These are phyloP conservation scores for Megaptera novaeangliae DNA, from an alignment of 2,113 vertebrate genomes.

Conservation along the genomic window DNA sequence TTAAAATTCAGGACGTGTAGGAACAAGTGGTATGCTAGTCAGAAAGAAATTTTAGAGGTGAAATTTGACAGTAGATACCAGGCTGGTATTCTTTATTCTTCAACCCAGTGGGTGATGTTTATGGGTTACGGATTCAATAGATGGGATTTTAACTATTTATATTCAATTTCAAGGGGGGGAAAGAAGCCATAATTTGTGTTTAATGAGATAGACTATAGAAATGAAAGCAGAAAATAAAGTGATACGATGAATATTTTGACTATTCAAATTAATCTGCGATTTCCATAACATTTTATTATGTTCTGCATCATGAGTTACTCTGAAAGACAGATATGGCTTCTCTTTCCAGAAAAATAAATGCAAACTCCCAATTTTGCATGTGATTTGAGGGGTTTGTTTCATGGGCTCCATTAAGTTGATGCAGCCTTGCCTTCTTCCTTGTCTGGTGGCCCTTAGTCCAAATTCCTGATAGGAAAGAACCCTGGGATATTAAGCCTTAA, in stretches of 20 bases:
- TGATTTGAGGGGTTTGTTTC: background rate
- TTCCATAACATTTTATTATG: background rate
- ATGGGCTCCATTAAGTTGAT: background rate
- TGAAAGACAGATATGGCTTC: background rate
- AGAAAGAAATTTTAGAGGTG: slow-evolving; percentile 12
- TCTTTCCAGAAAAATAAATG: background rate
- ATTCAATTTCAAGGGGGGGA: background rate
- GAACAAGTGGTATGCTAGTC: background rate
- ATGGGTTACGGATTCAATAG: background rate
- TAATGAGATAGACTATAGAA: slow-evolving; percentile 21
- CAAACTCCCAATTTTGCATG: background rate
- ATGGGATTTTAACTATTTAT: slow-evolving; percentile 1
- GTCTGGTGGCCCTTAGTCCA: background rate
- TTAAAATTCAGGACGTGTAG: background rate
- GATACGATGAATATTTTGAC: background rate
- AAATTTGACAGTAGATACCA: background rate
- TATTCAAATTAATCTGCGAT: background rate
- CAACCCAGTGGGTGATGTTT: background rate
- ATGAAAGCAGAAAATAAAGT: slow-evolving; percentile 2
- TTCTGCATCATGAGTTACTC: background rate
- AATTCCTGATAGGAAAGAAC: background rate
- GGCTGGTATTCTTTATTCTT: background rate
- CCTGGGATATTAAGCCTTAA: background rate
- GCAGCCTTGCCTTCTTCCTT: background rate
- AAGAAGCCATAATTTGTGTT: background rate